Conservation (phyloP, 2,888 invertebrate genomes). For the Drosophila longiperda region DNA sequence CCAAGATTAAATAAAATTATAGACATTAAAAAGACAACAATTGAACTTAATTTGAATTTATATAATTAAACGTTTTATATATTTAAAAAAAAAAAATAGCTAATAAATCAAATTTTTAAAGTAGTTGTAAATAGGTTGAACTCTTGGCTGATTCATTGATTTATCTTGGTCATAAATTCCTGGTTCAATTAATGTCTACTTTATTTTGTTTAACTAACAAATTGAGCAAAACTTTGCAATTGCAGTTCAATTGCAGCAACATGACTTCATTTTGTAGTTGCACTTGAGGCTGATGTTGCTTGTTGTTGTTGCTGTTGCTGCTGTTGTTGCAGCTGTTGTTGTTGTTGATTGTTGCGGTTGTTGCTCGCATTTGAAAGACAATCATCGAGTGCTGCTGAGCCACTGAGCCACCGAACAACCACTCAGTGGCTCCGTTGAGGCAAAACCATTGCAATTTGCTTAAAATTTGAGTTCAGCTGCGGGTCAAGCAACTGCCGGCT, state of each 20-base stretch:
- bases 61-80: too few species aligned
- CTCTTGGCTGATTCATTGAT: constrained; percentile 35
- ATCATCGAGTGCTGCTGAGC: constrained; percentile 55
- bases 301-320: constrained; percentile 33
- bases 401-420: constrained; percentile 22
- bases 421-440: constrained; percentile 24
- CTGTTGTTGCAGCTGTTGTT: constrained; percentile 20
- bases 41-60: not conserved
- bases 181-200: constrained; percentile 71
- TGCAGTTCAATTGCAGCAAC: constrained; percentile 69
- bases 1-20: not conserved
- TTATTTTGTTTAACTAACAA: constrained; percentile 71
- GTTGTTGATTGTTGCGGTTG: constrained; percentile 46
- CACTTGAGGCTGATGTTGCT: constrained; percentile 40
- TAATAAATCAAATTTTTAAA: not conserved
- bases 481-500: constrained; percentile 77
- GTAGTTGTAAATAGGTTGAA: not conserved
- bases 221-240: constrained; percentile 70
- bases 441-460: constrained; percentile 74
- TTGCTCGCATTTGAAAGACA: constrained; percentile 74
- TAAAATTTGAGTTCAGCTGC: constrained; percentile 75
- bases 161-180: constrained; percentile 59
- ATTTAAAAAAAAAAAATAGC: not conserved
- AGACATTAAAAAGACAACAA: not conserved
- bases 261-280: constrained; percentile 66